These are phyloP conservation scores for Manis crassicaudata DNA, from an alignment of 2,797 vertebrate genomes.

Conservation along the genomic window DNA sequence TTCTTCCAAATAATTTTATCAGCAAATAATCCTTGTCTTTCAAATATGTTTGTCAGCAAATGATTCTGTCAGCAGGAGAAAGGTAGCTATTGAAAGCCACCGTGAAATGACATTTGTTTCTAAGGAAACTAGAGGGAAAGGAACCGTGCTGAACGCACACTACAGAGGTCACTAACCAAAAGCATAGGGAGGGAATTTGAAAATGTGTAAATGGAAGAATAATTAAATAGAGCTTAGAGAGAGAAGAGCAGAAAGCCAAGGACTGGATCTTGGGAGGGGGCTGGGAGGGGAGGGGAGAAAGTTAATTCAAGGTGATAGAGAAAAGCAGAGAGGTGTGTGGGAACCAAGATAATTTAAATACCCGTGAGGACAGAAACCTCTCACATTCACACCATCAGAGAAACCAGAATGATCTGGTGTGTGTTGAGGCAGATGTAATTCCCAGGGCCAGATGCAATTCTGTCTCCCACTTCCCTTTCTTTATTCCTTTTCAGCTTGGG, in stretches of 20 bases:
- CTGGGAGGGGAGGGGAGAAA: background rate
- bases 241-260: background rate
- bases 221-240: background rate
- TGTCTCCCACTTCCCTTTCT: background rate
- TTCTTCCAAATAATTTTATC: slow-evolving; percentile 51
- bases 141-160: background rate
- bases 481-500: background rate
- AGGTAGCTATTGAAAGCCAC: background rate
- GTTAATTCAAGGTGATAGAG: background rate
- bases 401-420: background rate
- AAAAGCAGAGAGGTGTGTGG: background rate
- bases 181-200: background rate
- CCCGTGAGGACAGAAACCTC: background rate
- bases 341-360: background rate
- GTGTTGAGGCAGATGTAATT: background rate
- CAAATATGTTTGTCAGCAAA: slow-evolving; percentile 63
- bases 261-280: background rate
- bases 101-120: slow-evolving; percentile 37
- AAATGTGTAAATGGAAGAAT: background rate
- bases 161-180: background rate
- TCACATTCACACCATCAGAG: background rate
- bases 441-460: background rate
- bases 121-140: background rate
- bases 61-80: slow-evolving; percentile 47
- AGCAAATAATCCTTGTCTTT: slow-evolving; percentile 53